Conservation (phyloP, 2,888 invertebrate species). For the Dryomyza anilis region DNA sequence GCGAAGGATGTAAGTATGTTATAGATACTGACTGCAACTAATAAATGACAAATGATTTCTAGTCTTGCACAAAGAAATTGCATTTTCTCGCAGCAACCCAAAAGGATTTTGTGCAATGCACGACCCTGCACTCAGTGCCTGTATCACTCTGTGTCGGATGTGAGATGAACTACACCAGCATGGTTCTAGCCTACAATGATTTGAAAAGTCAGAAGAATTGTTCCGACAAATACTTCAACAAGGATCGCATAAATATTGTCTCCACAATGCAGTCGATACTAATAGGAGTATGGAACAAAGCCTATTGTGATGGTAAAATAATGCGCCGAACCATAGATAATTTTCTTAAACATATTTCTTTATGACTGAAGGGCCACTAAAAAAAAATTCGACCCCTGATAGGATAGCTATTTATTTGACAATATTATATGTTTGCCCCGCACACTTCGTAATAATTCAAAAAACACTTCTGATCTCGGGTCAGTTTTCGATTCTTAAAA, state of each 20-base stretch:
- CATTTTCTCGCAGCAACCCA: slow-evolving; percentile 38
- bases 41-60: too few species aligned
- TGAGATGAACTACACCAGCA: accelerated
- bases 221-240: slow-evolving; percentile 41
- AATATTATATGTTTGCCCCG: too few species aligned
- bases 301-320: slow-evolving; percentile 46
- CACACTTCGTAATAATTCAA: too few species aligned
- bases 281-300: slow-evolving; percentile 45
- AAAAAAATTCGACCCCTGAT: too few species aligned
- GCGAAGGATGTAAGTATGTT: too few species aligned
- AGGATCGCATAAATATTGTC: slow-evolving; percentile 50
- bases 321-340: not conserved
- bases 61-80: slow-evolving; percentile 35
- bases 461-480: too few species aligned
- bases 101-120: slow-evolving; percentile 39
- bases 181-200: slow-evolving; percentile 23
- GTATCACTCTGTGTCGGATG: slow-evolving; percentile 44
- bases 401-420: too few species aligned
- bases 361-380: too few species aligned
- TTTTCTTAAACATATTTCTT: not conserved
- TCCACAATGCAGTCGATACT: slow-evolving; percentile 41
- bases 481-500: too few species aligned
- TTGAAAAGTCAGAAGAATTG: slow-evolving; percentile 39
- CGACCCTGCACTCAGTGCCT: slow-evolving; percentile 42
- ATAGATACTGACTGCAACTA: too few species aligned